Evolutionary conservation across 2,113 vertebrate genomes (phyloP).

Genomic region (Melanocharis versteri): DNA sequence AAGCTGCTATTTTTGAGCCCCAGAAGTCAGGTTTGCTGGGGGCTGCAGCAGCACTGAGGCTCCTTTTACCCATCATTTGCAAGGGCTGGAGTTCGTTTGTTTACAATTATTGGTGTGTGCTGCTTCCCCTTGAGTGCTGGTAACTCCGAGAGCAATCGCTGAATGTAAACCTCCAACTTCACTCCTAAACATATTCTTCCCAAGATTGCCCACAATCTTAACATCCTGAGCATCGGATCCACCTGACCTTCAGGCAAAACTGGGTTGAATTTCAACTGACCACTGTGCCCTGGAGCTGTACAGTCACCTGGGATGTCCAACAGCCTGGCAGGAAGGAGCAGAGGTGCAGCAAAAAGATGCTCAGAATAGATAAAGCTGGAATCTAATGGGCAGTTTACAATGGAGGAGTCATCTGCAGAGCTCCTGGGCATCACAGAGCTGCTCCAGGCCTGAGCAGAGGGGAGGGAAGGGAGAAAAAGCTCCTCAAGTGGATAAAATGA

Average conservation of each 20-base stretch:
- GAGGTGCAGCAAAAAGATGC: not conserved
- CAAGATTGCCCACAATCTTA: not conserved
- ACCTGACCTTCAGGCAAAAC: not conserved
- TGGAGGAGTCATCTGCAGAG: not conserved
- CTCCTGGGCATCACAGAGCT: not conserved
- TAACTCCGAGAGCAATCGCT: not conserved
- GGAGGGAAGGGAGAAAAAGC: not conserved
- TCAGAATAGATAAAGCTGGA: not conserved
- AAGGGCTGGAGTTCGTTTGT: not conserved
- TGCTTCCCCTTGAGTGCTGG: not conserved
- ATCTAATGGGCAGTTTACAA: rapidly evolving
- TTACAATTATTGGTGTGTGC: not conserved
- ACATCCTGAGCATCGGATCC: not conserved
- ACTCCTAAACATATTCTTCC: not conserved
- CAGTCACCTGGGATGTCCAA: not conserved
- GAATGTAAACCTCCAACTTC: not conserved
- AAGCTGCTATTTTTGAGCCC: not conserved
- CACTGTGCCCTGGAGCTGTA: rapidly evolving
- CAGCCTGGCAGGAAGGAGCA: not conserved
- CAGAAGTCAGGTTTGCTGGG: not conserved
- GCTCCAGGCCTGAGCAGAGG: rapidly evolving
- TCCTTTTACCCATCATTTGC: not conserved
- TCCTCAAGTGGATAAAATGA: rapidly evolving
- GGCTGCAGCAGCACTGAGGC: not conserved
- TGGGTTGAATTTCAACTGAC: not conserved